phyloP scores from a whole-genome alignment of 2,113 vertebrate species.

The Pithys albifrons region DNA sequence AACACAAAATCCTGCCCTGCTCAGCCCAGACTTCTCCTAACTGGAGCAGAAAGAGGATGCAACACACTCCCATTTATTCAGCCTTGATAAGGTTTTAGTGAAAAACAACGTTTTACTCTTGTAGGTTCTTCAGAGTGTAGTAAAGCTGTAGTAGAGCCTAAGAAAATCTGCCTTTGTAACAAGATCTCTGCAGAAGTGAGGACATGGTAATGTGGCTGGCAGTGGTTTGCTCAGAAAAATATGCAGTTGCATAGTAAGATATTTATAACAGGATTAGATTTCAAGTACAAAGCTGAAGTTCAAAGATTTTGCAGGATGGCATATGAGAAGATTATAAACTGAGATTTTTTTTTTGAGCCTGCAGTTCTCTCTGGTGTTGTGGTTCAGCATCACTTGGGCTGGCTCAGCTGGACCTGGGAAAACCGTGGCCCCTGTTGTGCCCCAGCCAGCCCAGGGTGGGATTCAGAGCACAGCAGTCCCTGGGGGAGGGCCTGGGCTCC shows the following conservation, averaged over 20 bases:
- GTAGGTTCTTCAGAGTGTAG: neutral
- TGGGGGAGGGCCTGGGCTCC: neutral
- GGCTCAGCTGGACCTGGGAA: neutral
- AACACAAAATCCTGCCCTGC: neutral
- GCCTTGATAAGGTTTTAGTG: neutral
- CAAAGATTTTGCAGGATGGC: neutral
- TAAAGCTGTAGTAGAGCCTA: constrained; percentile 1
- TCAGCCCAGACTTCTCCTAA: neutral
- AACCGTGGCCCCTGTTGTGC: fast-evolving
- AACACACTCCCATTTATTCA: neutral
- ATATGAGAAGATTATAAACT: neutral
- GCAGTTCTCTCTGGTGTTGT: neutral
- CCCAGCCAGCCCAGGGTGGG: neutral
- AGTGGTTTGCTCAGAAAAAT: neutral
- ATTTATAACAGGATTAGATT: constrained; percentile 18
- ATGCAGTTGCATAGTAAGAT: neutral
- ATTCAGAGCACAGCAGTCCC: neutral
- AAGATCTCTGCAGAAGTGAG: neutral
- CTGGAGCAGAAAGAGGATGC: neutral
- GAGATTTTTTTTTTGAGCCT: neutral
- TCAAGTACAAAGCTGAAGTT: neutral
- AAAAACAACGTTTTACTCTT: neutral
- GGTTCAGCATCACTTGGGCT: neutral
- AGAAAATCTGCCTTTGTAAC: constrained; percentile 40
- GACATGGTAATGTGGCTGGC: neutral